Base-by-base conservation (phyloP, 2,797 vertebrate species). In the Scomberomorus guttatus region DNA sequence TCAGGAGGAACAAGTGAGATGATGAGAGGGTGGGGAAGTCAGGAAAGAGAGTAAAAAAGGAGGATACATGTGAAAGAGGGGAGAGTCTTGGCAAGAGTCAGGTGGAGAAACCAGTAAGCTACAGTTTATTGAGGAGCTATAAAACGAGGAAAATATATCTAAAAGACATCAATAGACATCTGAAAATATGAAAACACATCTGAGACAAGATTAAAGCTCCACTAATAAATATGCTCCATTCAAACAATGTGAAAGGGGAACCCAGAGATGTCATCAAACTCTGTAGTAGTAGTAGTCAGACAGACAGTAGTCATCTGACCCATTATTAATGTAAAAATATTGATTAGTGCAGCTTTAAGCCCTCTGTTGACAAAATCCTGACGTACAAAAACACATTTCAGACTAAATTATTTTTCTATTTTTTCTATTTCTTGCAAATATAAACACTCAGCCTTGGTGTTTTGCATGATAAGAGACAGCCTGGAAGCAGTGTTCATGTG, bases 401-500 rank as follows among this genome's bases (percentile, higher is more conserved):
- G 46, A 20, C 6, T 18, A 50, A 50, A 50, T 50, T 50, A n/a
- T n/a, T 0, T 32, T 32, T 44, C 42, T 44, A 15, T 44, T 14
- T 15, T 15, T 52, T 46, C 1, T 42, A 10, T 2, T 20, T 63
- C 18, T 14, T 64, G 14, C 9, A 55, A 10, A 46, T 8, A n/a
- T 2, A 25, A 69, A 72, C 48, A 60, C 2, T 2, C 37, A 73
- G 60, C 17, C 39, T 55, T 18, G 3, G 15, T 59, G 25, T 32
- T 70, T 55, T 70, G 25, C 46, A n/a, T 6, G 46, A 79, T 6
- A 75, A 60, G 75, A n/a, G 15, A 44, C 3, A 4, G 29, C 27
- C 24, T 22, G 3, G 51, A 77, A 58, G 39, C 14, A 18, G 46
- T 46, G 27, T 56, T 71, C 29, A 32, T 46, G 65, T 59, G 46